Percentiles rank a stretch among this genome's conserved stretches.
These are phyloP conservation scores for Synanthedon tipuliformis DNA, from an alignment of 2,888 invertebrate genomes.

Conservation along the genomic window DNA sequence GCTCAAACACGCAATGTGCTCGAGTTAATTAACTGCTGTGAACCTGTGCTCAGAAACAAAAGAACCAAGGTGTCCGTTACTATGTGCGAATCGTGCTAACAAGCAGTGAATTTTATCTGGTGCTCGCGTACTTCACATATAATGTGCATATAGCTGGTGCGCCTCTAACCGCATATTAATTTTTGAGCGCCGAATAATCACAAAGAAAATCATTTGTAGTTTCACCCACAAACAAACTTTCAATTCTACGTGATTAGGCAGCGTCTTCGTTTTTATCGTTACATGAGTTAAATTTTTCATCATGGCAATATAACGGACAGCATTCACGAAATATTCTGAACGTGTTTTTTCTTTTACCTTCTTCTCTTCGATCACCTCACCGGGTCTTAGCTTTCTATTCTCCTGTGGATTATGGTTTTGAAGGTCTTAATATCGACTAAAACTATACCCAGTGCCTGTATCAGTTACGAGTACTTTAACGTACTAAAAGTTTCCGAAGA, in stretches of 20 bases:
- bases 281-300: conserved; percentile 57
- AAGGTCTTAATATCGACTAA: conserved; percentile 59
- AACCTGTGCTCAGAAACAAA: conserved; percentile 16
- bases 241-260: conserved; percentile 47
- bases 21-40: conserved; percentile 27
- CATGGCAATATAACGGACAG: conserved; percentile 63
- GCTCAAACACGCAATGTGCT: conserved; percentile 33
- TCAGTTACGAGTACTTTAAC: conserved; percentile 12
- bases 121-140: conserved; percentile 59
- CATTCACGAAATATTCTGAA: conserved; percentile 59
- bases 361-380: conserved; percentile 93
- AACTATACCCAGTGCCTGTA: conserved; percentile 16
- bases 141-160: conserved; percentile 60
- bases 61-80: conserved; percentile 38
- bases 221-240: neutral
- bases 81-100: conserved; percentile 61
- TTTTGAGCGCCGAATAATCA: conserved; percentile 38
- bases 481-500: too few relatives aligned
- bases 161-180: conserved; percentile 4
- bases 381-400: conserved; percentile 93
- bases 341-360: conserved; percentile 79
- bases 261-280: conserved; percentile 32
- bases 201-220: conserved; percentile 10
- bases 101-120: conserved; percentile 64
- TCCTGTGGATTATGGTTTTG: conserved; percentile 74